Percentiles rank a stretch among this genome's conserved stretches.
phyloP scores from a whole-genome alignment of 1,140 invertebrate genomes.

The Hydropsyche tenuis region DNA sequence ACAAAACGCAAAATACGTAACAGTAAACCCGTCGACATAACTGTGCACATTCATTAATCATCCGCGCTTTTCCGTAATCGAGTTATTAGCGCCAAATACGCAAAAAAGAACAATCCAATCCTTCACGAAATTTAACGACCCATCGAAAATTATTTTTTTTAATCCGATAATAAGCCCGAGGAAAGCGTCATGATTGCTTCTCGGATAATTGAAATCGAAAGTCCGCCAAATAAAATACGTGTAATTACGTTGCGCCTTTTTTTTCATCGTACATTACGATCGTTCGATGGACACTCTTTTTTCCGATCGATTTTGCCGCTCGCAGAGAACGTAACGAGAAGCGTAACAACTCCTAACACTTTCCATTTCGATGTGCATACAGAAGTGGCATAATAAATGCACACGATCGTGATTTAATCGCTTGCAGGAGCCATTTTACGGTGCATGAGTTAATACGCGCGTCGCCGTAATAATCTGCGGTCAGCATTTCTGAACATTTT shows the following conservation, averaged over 20 bases:
- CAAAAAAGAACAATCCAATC: too few relatives aligned
- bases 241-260: not conserved
- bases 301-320: not conserved
- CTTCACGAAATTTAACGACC: too few relatives aligned
- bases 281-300: not conserved
- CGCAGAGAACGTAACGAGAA: not conserved
- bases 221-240: not conserved
- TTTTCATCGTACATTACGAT: too few relatives aligned
- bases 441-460: slow-evolving; percentile 13
- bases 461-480: too few relatives aligned
- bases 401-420: slow-evolving; percentile 23
- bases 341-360: slow-evolving; percentile 4
- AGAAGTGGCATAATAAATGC: not conserved
- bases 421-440: slow-evolving; percentile 22
- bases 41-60: too few relatives aligned
- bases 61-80: too few relatives aligned
- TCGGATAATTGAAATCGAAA: slow-evolving; percentile 22
- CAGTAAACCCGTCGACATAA: too few relatives aligned
- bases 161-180: too few relatives aligned
- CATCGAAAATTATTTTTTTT: too few relatives aligned
- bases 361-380: slow-evolving; percentile 15
- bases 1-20: too few relatives aligned
- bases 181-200: not conserved
- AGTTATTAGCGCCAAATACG: too few relatives aligned
- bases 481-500: too few relatives aligned